Percentiles rank a stretch among this genome's conserved stretches.
Conservation (phyloP, 2,113 vertebrate genomes). For the Macquaria ambigua region DNA sequence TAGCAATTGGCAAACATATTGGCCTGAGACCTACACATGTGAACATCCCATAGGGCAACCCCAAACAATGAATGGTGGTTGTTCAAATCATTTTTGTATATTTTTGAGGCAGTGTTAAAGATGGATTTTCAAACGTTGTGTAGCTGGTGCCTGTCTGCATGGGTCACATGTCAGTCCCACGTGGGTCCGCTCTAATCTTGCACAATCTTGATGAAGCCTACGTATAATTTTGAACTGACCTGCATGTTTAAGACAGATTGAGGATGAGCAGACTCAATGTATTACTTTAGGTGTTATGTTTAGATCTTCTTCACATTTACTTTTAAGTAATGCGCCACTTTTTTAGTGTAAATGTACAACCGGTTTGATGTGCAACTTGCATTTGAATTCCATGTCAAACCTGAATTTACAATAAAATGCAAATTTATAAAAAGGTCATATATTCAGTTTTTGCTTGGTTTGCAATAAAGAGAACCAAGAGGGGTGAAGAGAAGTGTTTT, state of each 20-base stretch:
- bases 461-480: slow-evolving; percentile 20
- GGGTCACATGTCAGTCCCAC: background rate
- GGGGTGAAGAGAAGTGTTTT: slow-evolving; percentile 4
- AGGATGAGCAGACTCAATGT: background rate
- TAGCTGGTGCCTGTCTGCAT: background rate
- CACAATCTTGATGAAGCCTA: background rate
- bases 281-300: background rate
- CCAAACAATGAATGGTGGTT: background rate
- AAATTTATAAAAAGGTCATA: background rate
- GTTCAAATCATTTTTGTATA: background rate
- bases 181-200: background rate
- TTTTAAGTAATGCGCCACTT: background rate
- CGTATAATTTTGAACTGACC: background rate
- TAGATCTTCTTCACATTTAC: background rate
- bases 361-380: background rate
- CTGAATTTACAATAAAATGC: slow-evolving; percentile 29
- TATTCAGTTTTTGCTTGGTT: slow-evolving; percentile 1
- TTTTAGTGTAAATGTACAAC: background rate
- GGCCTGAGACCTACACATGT: background rate
- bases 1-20: background rate
- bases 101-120: background rate
- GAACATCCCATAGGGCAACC: background rate
- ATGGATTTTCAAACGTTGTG: background rate
- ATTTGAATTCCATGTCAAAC: slow-evolving; percentile 9
- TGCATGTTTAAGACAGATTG: background rate